Evolutionary conservation across 2,113 vertebrate genomes (phyloP).

Genomic region (Lagopus leucura): DNA sequence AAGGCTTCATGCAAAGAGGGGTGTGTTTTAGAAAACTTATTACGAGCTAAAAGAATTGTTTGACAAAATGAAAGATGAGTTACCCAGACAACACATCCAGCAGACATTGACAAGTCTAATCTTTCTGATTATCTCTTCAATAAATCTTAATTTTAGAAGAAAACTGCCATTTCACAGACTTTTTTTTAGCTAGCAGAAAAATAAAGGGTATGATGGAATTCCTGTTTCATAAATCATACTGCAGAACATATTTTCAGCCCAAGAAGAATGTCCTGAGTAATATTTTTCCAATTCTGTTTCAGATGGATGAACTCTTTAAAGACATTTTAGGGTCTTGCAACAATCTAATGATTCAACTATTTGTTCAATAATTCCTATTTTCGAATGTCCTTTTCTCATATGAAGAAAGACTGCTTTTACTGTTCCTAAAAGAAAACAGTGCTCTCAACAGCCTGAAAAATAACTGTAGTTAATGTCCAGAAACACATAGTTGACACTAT

Average conservation of each 20-base stretch:
- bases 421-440: not conserved
- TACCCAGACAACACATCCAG: not conserved
- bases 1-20: not conserved
- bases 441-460: not conserved
- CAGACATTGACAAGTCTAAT: constrained; percentile 48
- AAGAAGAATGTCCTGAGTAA: constrained; percentile 24
- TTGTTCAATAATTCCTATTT: not conserved
- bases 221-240: constrained; percentile 51
- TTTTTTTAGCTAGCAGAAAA: not conserved
- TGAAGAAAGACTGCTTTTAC: not conserved
- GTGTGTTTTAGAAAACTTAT: not conserved
- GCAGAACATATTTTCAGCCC: not conserved
- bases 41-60: not conserved
- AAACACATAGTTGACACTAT: not conserved
- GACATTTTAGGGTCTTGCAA: not conserved
- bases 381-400: not conserved
- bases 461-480: fast-evolving
- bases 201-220: constrained; percentile 35
- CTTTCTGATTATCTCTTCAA: constrained; percentile 55
- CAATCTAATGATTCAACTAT: constrained; percentile 12
- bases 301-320: constrained; percentile 17
- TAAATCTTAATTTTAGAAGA: constrained; percentile 63
- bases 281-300: constrained; percentile 32
- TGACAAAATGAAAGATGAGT: constrained; percentile 39
- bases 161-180: constrained; percentile 15